These are phyloP conservation scores for Platycnemis pennipes DNA, from an alignment of 2,888 invertebrate species.

Conservation along the genomic window DNA sequence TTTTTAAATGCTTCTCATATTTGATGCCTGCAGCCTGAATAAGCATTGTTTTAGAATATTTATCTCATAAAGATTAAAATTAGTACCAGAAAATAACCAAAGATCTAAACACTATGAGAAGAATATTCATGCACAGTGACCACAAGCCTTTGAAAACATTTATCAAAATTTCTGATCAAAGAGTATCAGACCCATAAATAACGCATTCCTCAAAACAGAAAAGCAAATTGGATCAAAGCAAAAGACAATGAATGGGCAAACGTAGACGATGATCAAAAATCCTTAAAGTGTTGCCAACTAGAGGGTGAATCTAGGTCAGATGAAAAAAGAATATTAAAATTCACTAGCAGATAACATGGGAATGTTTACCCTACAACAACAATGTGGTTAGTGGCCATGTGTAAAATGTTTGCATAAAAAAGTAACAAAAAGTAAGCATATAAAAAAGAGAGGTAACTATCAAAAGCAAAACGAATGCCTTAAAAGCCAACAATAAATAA, in stretches of 20 bases:
- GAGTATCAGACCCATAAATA: neutral
- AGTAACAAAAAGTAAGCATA: constrained; percentile 3
- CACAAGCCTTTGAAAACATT: constrained; percentile 28
- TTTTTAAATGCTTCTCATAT: neutral
- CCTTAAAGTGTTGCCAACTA: neutral
- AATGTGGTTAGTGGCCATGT: neutral
- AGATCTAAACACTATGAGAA: neutral
- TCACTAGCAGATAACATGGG: neutral
- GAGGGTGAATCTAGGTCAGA: too few relatives aligned
- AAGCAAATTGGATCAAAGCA: neutral
- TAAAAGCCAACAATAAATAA: constrained; percentile 16
- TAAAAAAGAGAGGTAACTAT: neutral
- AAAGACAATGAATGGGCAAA: neutral
- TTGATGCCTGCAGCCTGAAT: neutral
- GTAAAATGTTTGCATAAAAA: neutral
- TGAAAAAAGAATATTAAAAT: neutral
- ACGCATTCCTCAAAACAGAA: neutral
- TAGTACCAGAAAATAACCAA: constrained; percentile 11
- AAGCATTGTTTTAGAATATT: neutral
- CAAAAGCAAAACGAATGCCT: constrained; percentile 8
- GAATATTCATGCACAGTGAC: constrained; percentile 29
- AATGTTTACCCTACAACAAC: constrained; percentile 12
- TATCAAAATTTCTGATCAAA: constrained; percentile 1
- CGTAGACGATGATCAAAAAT: neutral
- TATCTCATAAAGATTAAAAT: neutral